Conservation (phyloP, 2,113 vertebrate genomes). For the Aplodontia rufa region DNA sequence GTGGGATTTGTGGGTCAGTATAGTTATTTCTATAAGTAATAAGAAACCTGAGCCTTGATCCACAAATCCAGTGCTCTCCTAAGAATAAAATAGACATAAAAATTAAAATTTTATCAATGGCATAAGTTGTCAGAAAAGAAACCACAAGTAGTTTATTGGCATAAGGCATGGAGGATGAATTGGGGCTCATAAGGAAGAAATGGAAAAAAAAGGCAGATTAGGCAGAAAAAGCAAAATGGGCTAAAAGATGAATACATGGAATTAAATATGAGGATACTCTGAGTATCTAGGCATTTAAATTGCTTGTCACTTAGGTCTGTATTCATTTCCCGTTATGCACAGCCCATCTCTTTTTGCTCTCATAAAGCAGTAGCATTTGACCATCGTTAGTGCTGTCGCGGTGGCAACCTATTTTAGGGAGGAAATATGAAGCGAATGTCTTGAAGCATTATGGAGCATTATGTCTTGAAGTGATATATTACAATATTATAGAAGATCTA, state of each 20-base stretch:
- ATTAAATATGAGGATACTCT: background rate
- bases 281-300: background rate
- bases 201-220: background rate
- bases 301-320: background rate
- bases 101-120: background rate
- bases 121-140: background rate
- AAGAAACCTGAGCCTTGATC: background rate
- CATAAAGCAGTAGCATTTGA: background rate
- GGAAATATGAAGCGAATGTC: conserved; percentile 36
- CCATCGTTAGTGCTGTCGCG: background rate
- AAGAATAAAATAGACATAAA: background rate
- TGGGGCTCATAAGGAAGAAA: background rate
- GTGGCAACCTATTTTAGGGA: conserved; percentile 15
- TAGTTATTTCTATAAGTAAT: background rate
- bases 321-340: background rate
- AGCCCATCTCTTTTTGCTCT: background rate
- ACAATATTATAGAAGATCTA: background rate
- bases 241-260: background rate
- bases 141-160: background rate
- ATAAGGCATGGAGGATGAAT: background rate
- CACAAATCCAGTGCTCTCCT: background rate
- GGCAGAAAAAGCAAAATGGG: background rate
- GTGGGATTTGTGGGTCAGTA: background rate
- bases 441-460: background rate
- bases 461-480: too few relatives aligned